These are phyloP conservation scores for Clepsis dumicolana DNA, from an alignment of 2,888 invertebrate species.

Conservation along the genomic window DNA sequence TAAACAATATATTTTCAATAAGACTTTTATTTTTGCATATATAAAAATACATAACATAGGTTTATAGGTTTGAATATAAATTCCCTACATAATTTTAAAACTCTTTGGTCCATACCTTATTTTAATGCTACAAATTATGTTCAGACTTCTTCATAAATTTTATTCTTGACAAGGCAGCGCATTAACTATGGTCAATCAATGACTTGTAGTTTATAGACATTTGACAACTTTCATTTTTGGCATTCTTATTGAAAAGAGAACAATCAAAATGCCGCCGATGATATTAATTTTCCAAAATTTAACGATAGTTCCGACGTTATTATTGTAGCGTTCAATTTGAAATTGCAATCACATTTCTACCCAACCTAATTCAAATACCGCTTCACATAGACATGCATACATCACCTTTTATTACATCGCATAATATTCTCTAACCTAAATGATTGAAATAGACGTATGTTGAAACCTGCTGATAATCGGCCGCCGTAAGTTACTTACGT, in stretches of 20 bases:
- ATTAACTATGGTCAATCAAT: neutral
- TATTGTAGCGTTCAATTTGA: neutral
- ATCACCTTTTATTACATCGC: neutral
- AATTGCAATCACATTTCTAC: neutral
- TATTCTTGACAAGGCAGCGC: neutral
- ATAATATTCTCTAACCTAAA: neutral
- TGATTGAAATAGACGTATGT: neutral
- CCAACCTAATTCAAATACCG: neutral
- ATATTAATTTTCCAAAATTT: slow-evolving; percentile 1
- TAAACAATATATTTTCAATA: too few species aligned
- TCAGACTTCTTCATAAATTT: neutral
- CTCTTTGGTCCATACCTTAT: too few species aligned
- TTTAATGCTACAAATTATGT: neutral
- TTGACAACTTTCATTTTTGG: neutral
- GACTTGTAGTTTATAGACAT: neutral
- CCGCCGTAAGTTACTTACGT: neutral
- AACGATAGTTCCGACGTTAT: neutral
- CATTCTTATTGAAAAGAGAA: neutral
- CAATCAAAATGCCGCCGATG: slow-evolving; percentile 2
- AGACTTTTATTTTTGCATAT: too few species aligned
- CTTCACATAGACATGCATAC: neutral
- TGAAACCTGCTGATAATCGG: neutral
- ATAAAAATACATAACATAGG: too few species aligned
- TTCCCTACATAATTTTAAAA: too few species aligned
- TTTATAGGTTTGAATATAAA: too few species aligned